Conservation (phyloP, 1,140 invertebrate genomes). For the Brachionus sp. region DNA sequence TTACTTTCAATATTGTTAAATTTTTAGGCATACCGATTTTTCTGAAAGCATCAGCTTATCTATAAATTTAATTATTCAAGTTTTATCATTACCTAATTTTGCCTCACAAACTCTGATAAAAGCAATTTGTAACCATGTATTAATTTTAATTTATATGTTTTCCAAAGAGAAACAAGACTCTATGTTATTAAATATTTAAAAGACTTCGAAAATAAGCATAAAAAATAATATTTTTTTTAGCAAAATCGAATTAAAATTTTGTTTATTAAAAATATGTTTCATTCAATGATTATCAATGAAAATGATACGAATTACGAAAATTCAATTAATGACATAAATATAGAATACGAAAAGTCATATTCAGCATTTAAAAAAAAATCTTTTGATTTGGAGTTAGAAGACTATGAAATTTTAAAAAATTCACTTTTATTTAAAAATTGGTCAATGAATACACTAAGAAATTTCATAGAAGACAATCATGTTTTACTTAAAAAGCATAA, state of each 20-base stretch:
- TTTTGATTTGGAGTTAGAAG: not conserved
- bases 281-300: not conserved
- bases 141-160: conserved; percentile 5
- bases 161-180: not conserved
- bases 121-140: conserved; percentile 11
- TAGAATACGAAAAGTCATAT: conserved; percentile 12
- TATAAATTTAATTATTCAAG: not conserved
- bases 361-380: not conserved
- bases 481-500: conserved; percentile 33
- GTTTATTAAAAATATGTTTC: not conserved
- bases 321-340: not conserved
- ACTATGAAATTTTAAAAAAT: conserved; percentile 20
- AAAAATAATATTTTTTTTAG: not conserved
- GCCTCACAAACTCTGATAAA: not conserved
- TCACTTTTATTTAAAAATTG: conserved; percentile 38
- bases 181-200: not conserved
- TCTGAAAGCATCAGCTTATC: too few species aligned
- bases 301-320: not conserved
- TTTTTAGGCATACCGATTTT: too few species aligned
- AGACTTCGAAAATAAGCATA: not conserved
- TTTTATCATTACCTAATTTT: not conserved
- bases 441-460: not conserved
- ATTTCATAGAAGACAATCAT: conserved; percentile 5
- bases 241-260: not conserved
- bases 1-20: too few species aligned